A percentile compares a stretch with the other conserved stretches of the same genome.
phyloP scores from a whole-genome alignment of 2,888 invertebrate genomes.

The Muscina levida region DNA sequence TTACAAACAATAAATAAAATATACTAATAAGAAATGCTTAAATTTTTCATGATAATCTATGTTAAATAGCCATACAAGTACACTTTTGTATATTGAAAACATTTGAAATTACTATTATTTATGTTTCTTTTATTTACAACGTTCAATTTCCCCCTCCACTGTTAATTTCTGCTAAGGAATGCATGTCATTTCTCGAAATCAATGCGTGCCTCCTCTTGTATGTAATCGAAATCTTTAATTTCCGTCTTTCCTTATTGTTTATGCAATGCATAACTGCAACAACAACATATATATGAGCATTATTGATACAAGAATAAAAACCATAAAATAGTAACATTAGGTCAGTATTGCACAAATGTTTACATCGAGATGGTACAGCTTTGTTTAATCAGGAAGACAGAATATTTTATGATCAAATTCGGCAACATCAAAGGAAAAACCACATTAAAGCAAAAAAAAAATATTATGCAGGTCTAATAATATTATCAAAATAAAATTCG shows the following conservation, averaged over 20 bases:
- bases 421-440: too few relatives aligned
- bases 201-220: constrained; percentile 46
- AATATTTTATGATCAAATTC: not conserved
- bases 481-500: too few relatives aligned
- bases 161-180: too few relatives aligned
- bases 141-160: too few relatives aligned
- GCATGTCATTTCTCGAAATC: constrained; percentile 8
- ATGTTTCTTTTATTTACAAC: not conserved
- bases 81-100: too few relatives aligned
- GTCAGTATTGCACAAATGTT: constrained; percentile 39
- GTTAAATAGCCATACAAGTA: not conserved
- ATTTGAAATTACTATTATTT: too few relatives aligned
- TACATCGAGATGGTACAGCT: too few relatives aligned
- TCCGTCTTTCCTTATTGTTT: constrained; percentile 50
- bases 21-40: too few relatives aligned
- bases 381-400: not conserved
- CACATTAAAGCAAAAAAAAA: too few relatives aligned
- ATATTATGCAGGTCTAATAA: too few relatives aligned
- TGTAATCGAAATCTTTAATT: constrained; percentile 62
- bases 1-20: too few relatives aligned
- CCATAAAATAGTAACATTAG: constrained; percentile 38
- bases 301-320: not conserved
- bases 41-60: not conserved
- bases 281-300: not conserved
- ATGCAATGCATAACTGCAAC: not conserved